Conservation (phyloP, 2,113 vertebrate species). For the Tenebrosternarchus preto region DNA sequence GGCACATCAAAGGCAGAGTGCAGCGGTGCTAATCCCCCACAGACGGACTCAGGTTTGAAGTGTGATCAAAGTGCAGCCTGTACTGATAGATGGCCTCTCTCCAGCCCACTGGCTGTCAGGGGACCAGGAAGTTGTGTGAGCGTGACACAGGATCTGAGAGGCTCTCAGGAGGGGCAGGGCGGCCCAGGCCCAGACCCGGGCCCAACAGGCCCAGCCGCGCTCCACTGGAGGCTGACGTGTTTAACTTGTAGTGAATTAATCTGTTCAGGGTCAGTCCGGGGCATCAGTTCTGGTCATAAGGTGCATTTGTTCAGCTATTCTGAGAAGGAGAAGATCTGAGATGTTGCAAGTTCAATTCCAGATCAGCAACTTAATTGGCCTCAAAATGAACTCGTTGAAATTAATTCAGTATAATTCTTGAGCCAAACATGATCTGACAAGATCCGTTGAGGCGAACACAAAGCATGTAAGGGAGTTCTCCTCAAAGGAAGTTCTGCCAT, state of each 20-base stretch:
- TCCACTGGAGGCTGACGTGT: background rate
- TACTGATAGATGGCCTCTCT: conserved; percentile 68
- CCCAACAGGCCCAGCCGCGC: background rate
- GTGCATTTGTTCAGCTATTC: background rate
- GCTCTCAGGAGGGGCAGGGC: background rate
- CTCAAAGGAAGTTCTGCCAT: background rate
- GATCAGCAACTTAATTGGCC: too few species aligned
- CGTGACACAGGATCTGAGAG: conserved; percentile 56
- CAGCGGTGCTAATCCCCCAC: conserved; percentile 64
- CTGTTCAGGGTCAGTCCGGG: background rate
- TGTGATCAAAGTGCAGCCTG: conserved; percentile 72
- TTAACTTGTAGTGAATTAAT: background rate
- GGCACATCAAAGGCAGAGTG: conserved; percentile 70
- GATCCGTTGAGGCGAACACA: background rate
- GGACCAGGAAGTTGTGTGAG: conserved; percentile 64
- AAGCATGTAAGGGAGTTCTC: background rate
- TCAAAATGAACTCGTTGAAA: background rate
- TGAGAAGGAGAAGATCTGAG: too few species aligned
- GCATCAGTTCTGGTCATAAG: background rate
- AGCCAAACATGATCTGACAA: background rate
- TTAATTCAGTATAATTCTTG: background rate
- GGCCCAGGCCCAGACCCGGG: background rate
- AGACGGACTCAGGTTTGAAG: conserved; percentile 61
- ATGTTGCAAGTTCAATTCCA: too few species aligned
- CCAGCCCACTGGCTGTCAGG: conserved; percentile 53